Evolutionary conservation across 2,113 vertebrate species (phyloP), one percentile per base, ranked within the genome.

Genomic region (Puffinus mauretanicus): DNA sequence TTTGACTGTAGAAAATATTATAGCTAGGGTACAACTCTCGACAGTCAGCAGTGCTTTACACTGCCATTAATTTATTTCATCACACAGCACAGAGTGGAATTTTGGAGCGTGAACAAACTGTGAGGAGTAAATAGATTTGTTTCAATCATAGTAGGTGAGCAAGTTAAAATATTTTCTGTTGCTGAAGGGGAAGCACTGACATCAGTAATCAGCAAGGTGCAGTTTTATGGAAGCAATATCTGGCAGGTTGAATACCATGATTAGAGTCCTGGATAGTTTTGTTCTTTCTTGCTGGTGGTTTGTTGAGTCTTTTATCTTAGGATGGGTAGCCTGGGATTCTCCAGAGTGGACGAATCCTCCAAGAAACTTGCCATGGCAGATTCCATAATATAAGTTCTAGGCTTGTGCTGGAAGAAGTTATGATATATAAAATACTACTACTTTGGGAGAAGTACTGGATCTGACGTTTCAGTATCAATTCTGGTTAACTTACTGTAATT

Each of bases 321-420:
- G 13, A 32, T 67, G 7, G 15, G 7, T 76, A 70, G 34, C 9
- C 36, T 80, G 36, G 4, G 26, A 24, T 93, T 90, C 36, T 78
- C n/a, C 47, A 70, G 27, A 44, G 21, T 26, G 20, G 25, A 60
- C 0, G 0, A 70, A 66, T 70, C 4, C 25, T 62, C 24, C 42
- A 87, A 18, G 61, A 85, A 92, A 64, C 4, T 40, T 81, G 34
- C 22, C 9, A 69, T 34, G 19, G 20, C 7, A 67, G 19, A 26
- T 40, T 54, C 22, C 9, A 10, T 54, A 67, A 32, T 1, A 2
- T 25, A 86, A 69, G 21, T 72, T 75, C 36, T 61, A 66, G 42
- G 9, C 27, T 86, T 89, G 16, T 66, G 18, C 30, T 73, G n/a
- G 52, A 87, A 92, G 42, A 65, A 64, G 11, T 57, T 67, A 11